Percentiles rank a stretch among this genome's conserved stretches.
phyloP scores from a whole-genome alignment of 2,113 vertebrate species.

The Sinocyclocheilus anshuiensis region DNA sequence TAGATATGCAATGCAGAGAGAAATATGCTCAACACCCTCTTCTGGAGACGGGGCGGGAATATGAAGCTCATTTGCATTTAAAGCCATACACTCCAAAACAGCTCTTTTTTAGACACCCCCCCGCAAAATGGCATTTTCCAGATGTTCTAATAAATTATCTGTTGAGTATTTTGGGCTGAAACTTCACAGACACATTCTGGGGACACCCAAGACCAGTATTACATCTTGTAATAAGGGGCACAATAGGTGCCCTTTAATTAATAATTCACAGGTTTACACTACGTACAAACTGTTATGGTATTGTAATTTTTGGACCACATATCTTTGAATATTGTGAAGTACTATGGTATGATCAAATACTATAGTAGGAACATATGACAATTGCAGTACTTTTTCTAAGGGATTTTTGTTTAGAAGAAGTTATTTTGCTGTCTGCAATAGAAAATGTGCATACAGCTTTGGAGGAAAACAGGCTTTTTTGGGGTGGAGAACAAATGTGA shows the following conservation, averaged over 20 bases:
- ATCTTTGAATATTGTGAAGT: neutral
- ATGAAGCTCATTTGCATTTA: no score
- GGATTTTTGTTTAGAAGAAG: neutral
- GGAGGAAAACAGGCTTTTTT: neutral
- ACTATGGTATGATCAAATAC: neutral
- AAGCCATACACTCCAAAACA: no score
- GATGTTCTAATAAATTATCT: no score
- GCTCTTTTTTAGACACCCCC: no score
- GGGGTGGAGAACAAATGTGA: neutral
- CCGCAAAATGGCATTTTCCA: no score
- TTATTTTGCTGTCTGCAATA: neutral
- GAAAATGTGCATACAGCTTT: neutral
- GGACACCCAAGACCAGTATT: no score
- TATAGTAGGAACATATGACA: neutral
- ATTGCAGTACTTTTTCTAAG: neutral
- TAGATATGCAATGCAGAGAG: no score
- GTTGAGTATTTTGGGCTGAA: no score
- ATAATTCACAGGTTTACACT: neutral
- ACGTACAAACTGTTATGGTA: neutral
- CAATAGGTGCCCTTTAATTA: neutral
- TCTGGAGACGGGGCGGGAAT: no score
- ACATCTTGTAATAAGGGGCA: no score
- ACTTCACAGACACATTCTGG: no score
- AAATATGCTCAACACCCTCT: no score
- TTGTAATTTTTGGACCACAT: neutral